Conservation (phyloP, 2,113 vertebrate species). For the Saccopteryx leptura region DNA sequence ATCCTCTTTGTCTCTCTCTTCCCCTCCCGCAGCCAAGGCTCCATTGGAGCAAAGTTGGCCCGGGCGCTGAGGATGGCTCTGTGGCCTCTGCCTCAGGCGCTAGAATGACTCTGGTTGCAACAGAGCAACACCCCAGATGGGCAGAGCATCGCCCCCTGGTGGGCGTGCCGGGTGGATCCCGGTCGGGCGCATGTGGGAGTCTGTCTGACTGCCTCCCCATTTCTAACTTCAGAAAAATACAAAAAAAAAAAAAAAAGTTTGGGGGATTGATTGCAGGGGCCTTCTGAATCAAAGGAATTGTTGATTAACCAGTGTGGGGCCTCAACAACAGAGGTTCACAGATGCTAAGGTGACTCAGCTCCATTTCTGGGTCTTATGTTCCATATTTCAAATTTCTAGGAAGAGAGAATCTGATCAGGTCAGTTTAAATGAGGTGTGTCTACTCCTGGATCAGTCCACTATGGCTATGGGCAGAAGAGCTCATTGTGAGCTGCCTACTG, state of each 20-base stretch:
- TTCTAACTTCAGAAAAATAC: no score
- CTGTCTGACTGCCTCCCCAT: no score
- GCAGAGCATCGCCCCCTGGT: no score
- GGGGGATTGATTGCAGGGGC: neutral
- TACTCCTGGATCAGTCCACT: neutral
- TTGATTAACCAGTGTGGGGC: neutral
- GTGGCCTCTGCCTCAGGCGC: no score
- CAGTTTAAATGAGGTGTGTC: neutral
- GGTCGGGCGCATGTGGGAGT: no score
- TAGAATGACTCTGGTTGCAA: no score
- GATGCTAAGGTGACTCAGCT: neutral
- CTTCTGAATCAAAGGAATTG: neutral
- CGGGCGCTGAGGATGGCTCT: no score
- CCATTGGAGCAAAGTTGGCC: no score
- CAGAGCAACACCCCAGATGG: no score
- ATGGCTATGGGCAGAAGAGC: neutral
- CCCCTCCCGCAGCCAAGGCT: no score
- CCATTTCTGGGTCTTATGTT: neutral
- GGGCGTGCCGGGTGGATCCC: no score
- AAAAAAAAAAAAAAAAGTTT: neutral
- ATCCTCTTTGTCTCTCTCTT: no score
- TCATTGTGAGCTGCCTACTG: neutral
- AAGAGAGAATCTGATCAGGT: slow-evolving; percentile 9
- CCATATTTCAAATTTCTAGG: neutral
- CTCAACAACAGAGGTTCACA: neutral